phyloP scores from a whole-genome alignment of 2,113 vertebrate genomes.

The Eonycteris spelaea region DNA sequence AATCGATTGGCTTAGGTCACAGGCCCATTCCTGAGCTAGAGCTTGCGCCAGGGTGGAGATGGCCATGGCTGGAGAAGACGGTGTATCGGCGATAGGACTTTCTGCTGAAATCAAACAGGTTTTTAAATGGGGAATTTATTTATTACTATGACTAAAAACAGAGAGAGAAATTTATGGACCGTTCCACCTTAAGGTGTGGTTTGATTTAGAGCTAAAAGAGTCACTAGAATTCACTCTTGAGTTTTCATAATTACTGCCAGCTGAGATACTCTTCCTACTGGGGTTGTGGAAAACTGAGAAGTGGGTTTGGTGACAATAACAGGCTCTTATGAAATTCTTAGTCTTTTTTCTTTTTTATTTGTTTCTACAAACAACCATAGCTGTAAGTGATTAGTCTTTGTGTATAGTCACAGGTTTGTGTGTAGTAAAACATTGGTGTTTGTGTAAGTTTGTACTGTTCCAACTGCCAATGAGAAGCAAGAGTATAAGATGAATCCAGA shows the following conservation, averaged over 20 bases:
- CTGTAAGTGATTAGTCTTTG: neutral
- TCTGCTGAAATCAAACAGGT: neutral
- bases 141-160: neutral
- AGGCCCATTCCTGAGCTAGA: neutral
- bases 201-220: constrained; percentile 6
- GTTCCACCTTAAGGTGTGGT: neutral
- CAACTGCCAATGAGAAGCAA: neutral
- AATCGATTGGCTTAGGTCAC: neutral
- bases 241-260: neutral
- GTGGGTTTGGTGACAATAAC: neutral
- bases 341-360: neutral
- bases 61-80: neutral
- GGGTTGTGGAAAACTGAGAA: constrained; percentile 11
- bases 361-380: neutral
- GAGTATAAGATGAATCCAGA: neutral
- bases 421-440: neutral
- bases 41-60: neutral
- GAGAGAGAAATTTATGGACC: neutral
- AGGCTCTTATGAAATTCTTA: neutral
- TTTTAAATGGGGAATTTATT: neutral
- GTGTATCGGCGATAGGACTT: neutral
- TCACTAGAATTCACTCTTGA: neutral
- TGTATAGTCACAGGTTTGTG: neutral
- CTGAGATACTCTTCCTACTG: neutral
- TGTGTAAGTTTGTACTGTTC: neutral